Evolutionary conservation across 2,797 vertebrate genomes (phyloP).

Genomic region (Hybognathus amarus): DNA sequence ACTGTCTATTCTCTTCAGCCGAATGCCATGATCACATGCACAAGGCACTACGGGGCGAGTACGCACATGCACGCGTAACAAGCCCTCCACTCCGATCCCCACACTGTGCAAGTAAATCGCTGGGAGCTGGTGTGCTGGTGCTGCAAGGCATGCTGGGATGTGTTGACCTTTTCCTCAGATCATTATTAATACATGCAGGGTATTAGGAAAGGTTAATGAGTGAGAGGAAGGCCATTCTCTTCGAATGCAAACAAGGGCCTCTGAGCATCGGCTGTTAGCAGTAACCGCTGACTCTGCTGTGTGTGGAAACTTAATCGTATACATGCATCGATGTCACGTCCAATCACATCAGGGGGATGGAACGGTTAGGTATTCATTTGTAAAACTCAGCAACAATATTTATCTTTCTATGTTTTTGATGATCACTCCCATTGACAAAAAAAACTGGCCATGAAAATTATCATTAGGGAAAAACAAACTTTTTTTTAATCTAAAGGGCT

Average conservation of each 20-base stretch:
- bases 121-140: slow-evolving; percentile 24
- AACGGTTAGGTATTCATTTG: background rate
- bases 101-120: slow-evolving; percentile 35
- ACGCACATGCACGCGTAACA: background rate
- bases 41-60: background rate
- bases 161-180: slow-evolving; percentile 77
- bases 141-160: slow-evolving; percentile 49
- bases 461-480: slow-evolving; percentile 31
- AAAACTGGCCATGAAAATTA: background rate
- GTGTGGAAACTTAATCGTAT: background rate
- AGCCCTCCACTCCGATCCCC: background rate
- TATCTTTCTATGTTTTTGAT: background rate
- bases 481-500: background rate
- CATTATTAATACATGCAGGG: slow-evolving; percentile 80
- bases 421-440: background rate
- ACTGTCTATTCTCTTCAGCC: slow-evolving; percentile 15
- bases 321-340: background rate
- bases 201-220: slow-evolving; percentile 83
- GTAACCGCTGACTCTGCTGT: slow-evolving; percentile 19
- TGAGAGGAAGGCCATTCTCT: slow-evolving; percentile 64
- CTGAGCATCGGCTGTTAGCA: slow-evolving; percentile 60
- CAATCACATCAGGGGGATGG: background rate
- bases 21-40: background rate
- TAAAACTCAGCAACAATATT: background rate
- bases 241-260: slow-evolving; percentile 72